A percentile compares a stretch with the other conserved stretches of the same genome.
Conservation (phyloP, 2,113 vertebrate genomes). For the Malaclemys terrapin region DNA sequence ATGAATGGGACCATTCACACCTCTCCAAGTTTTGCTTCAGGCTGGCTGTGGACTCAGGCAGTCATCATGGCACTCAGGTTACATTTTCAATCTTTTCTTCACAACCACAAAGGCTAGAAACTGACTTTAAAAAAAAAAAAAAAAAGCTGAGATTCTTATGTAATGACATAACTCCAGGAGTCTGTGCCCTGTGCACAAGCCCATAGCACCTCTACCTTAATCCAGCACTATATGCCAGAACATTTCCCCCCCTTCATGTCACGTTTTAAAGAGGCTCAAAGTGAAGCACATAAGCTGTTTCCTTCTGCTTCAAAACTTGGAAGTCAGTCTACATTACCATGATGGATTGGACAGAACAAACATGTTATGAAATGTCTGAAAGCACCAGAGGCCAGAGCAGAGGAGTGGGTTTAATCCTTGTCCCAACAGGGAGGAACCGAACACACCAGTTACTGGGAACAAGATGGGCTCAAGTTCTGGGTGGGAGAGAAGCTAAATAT, state of each 20-base stretch:
- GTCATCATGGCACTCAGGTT: background rate
- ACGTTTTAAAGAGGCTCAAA: background rate
- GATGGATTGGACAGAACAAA: background rate
- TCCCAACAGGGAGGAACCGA: background rate
- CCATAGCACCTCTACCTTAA: too few relatives aligned
- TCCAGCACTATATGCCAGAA: background rate
- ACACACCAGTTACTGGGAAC: background rate
- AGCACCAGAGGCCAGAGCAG: background rate
- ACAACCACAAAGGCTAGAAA: background rate
- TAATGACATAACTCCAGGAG: background rate
- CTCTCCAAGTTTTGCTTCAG: background rate
- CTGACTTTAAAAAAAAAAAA: background rate
- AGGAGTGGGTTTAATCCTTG: background rate
- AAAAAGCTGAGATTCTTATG: background rate
- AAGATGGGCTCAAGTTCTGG: background rate
- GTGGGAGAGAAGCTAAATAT: background rate
- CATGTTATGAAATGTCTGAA: background rate
- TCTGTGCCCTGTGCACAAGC: background rate
- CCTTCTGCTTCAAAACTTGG: background rate
- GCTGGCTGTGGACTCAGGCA: background rate
- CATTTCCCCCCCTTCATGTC: background rate
- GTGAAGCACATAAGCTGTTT: background rate
- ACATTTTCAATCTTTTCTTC: background rate
- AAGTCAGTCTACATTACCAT: background rate
- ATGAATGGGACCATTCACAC: background rate